Evolutionary conservation across 2,113 vertebrate genomes (phyloP).

Genomic region (Aviceda subcristata): DNA sequence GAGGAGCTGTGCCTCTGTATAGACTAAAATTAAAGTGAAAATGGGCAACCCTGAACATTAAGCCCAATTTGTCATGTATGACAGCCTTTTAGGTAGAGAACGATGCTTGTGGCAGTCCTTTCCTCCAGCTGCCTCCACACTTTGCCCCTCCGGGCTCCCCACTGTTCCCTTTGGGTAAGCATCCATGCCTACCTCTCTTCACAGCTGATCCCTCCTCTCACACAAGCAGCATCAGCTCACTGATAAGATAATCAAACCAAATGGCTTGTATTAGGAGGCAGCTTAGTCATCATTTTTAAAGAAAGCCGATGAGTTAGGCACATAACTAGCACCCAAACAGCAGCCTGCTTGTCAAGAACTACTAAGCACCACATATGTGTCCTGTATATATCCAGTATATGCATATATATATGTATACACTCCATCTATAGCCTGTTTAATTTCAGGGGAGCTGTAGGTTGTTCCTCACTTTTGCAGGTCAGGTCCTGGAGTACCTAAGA

Average conservation of each 20-base stretch:
- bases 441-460: not conserved
- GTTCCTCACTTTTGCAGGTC: not conserved
- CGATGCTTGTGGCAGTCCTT: not conserved
- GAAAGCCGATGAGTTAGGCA: not conserved
- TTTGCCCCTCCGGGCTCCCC: not conserved
- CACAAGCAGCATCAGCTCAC: not conserved
- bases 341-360: not conserved
- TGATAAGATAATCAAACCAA: not conserved
- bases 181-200: not conserved
- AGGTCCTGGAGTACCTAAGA: not conserved
- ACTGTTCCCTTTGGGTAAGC: not conserved
- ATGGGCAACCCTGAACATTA: not conserved
- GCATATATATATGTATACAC: accelerated
- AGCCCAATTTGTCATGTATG: accelerated
- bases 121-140: not conserved
- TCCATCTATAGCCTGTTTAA: not conserved
- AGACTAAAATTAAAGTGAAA: not conserved
- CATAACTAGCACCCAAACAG: not conserved
- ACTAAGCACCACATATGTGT: not conserved
- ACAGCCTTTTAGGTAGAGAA: not conserved
- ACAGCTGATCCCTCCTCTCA: not conserved
- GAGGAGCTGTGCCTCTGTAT: not conserved
- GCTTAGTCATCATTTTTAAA: not conserved
- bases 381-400: not conserved
- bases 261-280: not conserved